These are phyloP conservation scores for Agelastica alni DNA, from an alignment of 2,888 invertebrate genomes.

Conservation along the genomic window DNA sequence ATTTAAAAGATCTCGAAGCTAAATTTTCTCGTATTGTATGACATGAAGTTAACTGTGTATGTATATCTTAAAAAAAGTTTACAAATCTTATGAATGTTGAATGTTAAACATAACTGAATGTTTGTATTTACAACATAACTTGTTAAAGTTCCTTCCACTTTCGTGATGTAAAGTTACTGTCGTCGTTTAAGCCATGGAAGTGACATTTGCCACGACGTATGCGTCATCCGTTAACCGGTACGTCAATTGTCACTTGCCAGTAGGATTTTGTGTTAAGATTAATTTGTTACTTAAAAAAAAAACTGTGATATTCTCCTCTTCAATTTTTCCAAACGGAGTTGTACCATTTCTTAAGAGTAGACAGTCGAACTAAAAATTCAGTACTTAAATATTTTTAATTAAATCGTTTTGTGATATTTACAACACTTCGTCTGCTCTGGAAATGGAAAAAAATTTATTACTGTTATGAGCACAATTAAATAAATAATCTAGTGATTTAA, in stretches of 20 bases:
- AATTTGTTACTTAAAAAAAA: background rate
- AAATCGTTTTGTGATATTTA: background rate
- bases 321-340: conserved; percentile 1
- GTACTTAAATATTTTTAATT: background rate
- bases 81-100: conserved; percentile 3
- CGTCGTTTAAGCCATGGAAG: no score
- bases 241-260: no score
- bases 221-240: no score
- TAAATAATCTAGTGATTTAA: conserved; percentile 8
- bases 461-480: conserved; percentile 1
- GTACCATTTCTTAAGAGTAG: background rate
- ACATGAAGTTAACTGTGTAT: background rate
- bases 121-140: background rate
- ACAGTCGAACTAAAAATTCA: background rate
- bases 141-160: no score
- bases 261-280: background rate
- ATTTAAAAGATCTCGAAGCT: no score
- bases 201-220: no score
- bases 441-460: background rate
- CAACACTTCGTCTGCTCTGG: conserved; percentile 1
- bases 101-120: background rate
- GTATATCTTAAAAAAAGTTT: background rate
- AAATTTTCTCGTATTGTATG: background rate
- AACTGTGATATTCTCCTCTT: conserved; percentile 18
- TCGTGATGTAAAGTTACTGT: no score